A percentile compares a stretch with the other conserved stretches of the same genome.
These are phyloP conservation scores for Parochlus steinenii DNA, from an alignment of 2,888 invertebrate genomes.

Conservation along the genomic window DNA sequence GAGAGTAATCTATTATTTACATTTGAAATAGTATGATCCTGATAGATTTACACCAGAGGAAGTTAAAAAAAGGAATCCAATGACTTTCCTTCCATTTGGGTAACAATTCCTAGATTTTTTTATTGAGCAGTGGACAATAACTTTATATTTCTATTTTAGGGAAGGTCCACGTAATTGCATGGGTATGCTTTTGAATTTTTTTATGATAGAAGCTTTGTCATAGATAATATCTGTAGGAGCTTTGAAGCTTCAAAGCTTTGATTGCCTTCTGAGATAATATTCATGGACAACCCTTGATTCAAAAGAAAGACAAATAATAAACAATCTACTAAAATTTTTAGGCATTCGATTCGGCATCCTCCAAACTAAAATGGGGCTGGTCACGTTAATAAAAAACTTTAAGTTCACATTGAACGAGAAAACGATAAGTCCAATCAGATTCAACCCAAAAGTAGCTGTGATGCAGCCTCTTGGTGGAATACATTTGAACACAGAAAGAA, in stretches of 20 bases:
- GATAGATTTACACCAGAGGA: conserved; percentile 11
- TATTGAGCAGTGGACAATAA: background rate
- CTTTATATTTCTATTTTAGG: conserved; percentile 2
- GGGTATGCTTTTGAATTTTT: too few species aligned
- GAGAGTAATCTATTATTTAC: too few species aligned
- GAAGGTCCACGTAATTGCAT: conserved; percentile 5
- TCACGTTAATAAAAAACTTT: conserved; percentile 15
- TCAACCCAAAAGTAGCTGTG: conserved; percentile 27
- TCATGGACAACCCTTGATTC: too few species aligned
- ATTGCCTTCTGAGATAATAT: too few species aligned
- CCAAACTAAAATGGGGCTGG: conserved; percentile 7
- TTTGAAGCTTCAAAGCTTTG: background rate
- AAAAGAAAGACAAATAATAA: too few species aligned
- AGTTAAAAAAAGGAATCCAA: conserved; percentile 9
- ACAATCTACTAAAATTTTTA: too few species aligned
- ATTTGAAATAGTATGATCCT: conserved; percentile 12
- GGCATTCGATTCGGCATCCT: conserved; percentile 9
- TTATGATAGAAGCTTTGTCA: background rate
- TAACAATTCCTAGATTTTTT: background rate
- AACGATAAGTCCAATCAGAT: conserved; percentile 25
- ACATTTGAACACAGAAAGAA: conserved; percentile 23
- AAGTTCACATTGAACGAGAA: conserved; percentile 22
- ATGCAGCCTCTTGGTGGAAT: conserved; percentile 26
- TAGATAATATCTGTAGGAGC: background rate
- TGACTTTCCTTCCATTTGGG: conserved; percentile 10